Percentiles rank a stretch among this genome's conserved stretches.
phyloP scores from a whole-genome alignment of 1,140 invertebrate species.

The fruit fly (Drosophila melanogaster) region DNA sequence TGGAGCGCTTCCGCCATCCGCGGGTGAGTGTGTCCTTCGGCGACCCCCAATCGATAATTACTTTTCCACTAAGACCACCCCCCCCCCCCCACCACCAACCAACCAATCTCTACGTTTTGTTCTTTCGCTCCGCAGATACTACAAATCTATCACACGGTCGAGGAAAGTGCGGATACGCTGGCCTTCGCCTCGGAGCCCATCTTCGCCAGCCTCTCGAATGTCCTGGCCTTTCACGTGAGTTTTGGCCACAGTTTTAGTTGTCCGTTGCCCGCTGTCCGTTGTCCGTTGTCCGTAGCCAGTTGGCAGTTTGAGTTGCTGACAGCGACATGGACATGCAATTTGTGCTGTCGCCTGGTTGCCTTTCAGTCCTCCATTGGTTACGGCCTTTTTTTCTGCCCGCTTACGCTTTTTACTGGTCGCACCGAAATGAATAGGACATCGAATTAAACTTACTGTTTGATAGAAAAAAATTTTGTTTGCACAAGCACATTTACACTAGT shows the following conservation, averaged over 20 bases:
- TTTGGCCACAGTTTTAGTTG: constrained; percentile 33
- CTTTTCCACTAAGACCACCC: constrained; percentile 17
- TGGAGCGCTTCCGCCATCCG: constrained; percentile 95
- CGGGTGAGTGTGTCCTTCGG: constrained; percentile 86
- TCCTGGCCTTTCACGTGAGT: constrained; percentile 90
- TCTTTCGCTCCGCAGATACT: constrained; percentile 85
- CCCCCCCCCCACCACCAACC: too few relatives aligned
- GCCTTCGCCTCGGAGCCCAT: constrained; percentile 97
- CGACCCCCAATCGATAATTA: constrained; percentile 33
- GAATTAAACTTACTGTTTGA: not conserved
- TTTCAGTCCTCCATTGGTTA: constrained; percentile 27
- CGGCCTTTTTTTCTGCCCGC: constrained; percentile 4
- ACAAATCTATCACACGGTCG: constrained; percentile 90
- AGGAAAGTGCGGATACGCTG: constrained; percentile 93
- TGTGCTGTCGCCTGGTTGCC: constrained; percentile 43
- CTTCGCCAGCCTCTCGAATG: constrained; percentile 93
- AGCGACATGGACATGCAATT: constrained; percentile 58
- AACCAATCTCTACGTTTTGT: not conserved
- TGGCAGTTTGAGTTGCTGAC: constrained; percentile 35
- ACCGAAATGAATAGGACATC: not conserved
- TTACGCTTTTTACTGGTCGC: not conserved
- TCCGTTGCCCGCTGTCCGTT: not conserved
- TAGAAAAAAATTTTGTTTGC: not conserved
- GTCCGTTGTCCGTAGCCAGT: constrained; percentile 14
- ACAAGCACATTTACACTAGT: too few relatives aligned